These are phyloP conservation scores for Allophyes oxyacanthae DNA, from an alignment of 2,888 invertebrate species.

Conservation along the genomic window DNA sequence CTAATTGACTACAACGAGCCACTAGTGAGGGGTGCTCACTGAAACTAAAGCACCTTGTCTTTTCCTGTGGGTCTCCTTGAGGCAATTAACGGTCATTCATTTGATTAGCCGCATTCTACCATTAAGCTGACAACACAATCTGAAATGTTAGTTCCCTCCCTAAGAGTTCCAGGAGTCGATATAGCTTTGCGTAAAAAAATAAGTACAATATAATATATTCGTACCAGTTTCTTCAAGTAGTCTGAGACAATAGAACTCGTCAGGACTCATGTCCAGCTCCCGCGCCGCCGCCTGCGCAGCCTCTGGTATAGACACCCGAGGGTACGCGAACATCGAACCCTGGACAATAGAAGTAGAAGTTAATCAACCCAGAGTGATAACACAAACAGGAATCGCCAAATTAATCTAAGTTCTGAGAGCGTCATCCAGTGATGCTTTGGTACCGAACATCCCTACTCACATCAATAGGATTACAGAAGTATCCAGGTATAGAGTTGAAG, in stretches of 20 bases:
- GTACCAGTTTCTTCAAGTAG: slow-evolving; percentile 92
- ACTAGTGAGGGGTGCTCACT: slow-evolving; percentile 17
- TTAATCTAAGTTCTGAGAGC: no score
- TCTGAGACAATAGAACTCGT: slow-evolving; percentile 95
- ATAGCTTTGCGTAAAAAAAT: no score
- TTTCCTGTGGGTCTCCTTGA: background rate
- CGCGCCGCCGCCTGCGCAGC: slow-evolving; percentile 93
- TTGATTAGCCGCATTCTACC: no score
- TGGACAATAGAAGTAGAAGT: slow-evolving; percentile 58
- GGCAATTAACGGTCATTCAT: no score
- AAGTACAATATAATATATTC: no score
- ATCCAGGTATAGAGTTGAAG: slow-evolving; percentile 94
- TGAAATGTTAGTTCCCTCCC: no score
- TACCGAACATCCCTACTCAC: no score
- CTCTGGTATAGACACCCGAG: slow-evolving; percentile 92
- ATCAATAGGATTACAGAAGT: slow-evolving; percentile 91
- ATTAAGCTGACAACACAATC: no score
- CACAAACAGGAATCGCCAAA: no score
- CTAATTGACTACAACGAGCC: slow-evolving; percentile 24
- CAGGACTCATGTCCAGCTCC: slow-evolving; percentile 90
- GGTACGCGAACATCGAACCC: slow-evolving; percentile 98
- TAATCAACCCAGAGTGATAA: no score
- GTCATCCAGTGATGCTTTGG: no score
- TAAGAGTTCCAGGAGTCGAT: no score
- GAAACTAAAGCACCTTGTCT: slow-evolving; percentile 5